Conservation (phyloP, 2,797 vertebrate genomes). For the Megaceryle alcyon region DNA sequence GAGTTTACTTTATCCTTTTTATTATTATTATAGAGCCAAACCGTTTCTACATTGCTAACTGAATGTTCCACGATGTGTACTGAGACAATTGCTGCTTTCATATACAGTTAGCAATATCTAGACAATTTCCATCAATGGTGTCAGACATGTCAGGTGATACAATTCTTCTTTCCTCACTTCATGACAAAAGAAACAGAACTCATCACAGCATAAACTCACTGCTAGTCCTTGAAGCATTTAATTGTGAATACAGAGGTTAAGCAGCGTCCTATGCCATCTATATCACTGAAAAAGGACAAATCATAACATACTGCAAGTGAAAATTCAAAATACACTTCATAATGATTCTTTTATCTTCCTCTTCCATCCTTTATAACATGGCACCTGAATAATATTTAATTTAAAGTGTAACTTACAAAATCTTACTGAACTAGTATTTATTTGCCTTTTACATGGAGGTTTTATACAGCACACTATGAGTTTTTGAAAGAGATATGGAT, state of each 20-base stretch:
- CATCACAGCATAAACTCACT: neutral
- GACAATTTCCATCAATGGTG: neutral
- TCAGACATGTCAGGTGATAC: neutral
- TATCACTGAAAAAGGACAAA: neutral
- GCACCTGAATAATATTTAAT: neutral
- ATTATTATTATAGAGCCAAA: neutral
- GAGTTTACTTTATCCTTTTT: neutral
- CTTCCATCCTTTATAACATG: neutral
- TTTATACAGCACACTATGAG: neutral
- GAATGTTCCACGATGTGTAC: neutral
- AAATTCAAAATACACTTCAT: neutral
- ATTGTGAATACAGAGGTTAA: neutral
- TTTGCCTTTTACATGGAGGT: fast-evolving
- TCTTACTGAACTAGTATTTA: neutral
- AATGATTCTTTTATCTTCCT: neutral
- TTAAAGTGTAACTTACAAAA: neutral
- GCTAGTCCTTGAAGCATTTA: neutral
- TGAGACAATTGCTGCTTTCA: neutral
- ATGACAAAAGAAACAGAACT: neutral
- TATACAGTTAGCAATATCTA: neutral
- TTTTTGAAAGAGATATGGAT: neutral
- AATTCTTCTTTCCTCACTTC: neutral
- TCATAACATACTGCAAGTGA: neutral
- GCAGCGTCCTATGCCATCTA: neutral
- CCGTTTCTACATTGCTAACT: neutral